Base-by-base conservation (phyloP, 1,140 invertebrate genomes). In the Atopsyche davidsoni region DNA sequence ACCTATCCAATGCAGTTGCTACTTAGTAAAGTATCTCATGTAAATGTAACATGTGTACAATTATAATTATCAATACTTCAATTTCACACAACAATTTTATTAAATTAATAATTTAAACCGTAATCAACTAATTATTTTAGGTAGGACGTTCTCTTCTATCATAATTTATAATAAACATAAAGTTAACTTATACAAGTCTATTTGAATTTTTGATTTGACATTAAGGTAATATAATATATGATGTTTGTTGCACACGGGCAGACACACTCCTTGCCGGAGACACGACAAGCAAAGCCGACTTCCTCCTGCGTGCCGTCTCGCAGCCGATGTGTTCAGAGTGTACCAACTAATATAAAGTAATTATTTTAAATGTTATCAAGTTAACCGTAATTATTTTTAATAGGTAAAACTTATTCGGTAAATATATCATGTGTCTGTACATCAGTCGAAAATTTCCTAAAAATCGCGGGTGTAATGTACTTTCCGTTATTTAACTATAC, bases 81-180 rank as follows among this genome's bases (percentile, higher is more conserved):
- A 53, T 46, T 55, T 52, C 56, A 55, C 52, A 58, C 52, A 55
- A 58, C 45, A 53, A 53, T 48, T 45, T 48, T 47, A 70, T 66
- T 69, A 66, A 70, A 69, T 72, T 70, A 74, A 67, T 70, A 66
- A 70, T 72, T 72, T 66, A 68, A 73, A 74, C 72, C 72, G 72
- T 74, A 74, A 74, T 74, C 72, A 74, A 74, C 72, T 74, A 74
- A 74, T 74, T 74, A 74, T 73, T 73, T 73, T 72, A 57, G 52
- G 67, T 64, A 72, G 70, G 70, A 72, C 68, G 64, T 63, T 62
- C 66, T 69, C 65, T 65, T 72, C 70, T 74, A 74, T 72, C 69
- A 72, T 74, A 74, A 73, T 71, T 72, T 72, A 70, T 67, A 63
- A 67, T 71, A 72, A 57, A 72, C 71, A 72, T 72, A 72, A 69